Conservation (phyloP, 2,888 invertebrate species). For the Aporophyla lueneburgensis region DNA sequence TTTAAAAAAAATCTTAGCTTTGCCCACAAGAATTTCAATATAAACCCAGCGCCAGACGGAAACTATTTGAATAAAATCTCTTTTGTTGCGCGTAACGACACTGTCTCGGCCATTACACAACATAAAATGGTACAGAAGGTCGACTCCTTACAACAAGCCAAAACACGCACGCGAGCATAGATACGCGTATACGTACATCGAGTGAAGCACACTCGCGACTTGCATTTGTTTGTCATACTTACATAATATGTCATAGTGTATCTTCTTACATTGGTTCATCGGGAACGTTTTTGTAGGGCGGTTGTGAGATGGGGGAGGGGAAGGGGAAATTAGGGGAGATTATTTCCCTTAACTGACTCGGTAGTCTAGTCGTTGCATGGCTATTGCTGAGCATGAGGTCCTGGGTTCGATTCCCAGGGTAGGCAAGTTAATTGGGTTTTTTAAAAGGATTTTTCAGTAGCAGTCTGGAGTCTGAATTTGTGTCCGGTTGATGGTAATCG, state of each 20-base stretch:
- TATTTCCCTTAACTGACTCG: no score
- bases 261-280: not conserved
- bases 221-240: not conserved
- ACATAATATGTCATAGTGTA: not conserved
- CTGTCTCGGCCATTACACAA: constrained; percentile 54
- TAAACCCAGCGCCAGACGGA: constrained; percentile 60
- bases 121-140: constrained; percentile 14
- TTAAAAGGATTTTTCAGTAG: no score
- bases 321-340: no score
- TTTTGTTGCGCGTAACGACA: constrained; percentile 67
- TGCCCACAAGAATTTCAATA: constrained; percentile 67
- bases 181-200: no score
- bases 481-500: no score
- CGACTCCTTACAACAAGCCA: rapidly evolving
- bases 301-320: no score
- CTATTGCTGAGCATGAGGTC: no score
- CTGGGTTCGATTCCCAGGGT: no score
- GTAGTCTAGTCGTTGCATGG: no score
- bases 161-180: not conserved
- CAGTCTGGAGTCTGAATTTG: no score
- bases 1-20: constrained; percentile 38
- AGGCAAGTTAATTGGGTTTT: no score
- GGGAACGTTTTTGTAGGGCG: not conserved
- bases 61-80: constrained; percentile 78
- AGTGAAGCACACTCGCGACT: no score